Percentiles rank a stretch among this genome's conserved stretches.
Evolutionary conservation across 2,888 invertebrate species (phyloP).

Genomic region (Drosophila kambysellisi): DNA sequence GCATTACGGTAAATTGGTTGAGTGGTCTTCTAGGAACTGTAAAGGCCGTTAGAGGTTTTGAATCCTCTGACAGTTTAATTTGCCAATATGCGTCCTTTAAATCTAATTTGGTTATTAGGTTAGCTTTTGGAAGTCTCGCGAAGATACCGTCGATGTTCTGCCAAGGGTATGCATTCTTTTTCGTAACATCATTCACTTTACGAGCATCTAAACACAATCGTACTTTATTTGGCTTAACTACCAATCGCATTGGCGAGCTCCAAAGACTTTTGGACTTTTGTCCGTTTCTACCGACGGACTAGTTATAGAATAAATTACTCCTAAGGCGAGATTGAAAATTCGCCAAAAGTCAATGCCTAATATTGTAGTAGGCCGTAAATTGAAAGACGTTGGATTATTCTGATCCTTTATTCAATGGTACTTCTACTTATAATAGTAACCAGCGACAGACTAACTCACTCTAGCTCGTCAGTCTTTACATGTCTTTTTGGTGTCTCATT

Average conservation of each 20-base stretch:
- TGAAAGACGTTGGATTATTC: too few species aligned
- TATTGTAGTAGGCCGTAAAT: too few species aligned
- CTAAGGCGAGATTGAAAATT: neutral
- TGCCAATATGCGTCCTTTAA: neutral
- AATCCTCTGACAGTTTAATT: neutral
- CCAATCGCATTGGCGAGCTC: neutral
- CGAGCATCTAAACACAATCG: too few species aligned
- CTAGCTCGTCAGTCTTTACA: too few species aligned
- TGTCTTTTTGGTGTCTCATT: too few species aligned
- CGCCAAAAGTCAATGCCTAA: neutral
- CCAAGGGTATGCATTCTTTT: too few species aligned
- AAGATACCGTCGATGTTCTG: too few species aligned
- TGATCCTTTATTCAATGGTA: too few species aligned
- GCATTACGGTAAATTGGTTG: neutral
- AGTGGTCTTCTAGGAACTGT: neutral
- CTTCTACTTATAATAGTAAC: too few species aligned
- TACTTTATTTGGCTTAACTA: neutral
- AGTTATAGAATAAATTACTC: neutral
- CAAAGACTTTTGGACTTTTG: neutral
- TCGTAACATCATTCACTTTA: too few species aligned
- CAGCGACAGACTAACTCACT: too few species aligned
- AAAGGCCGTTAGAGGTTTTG: neutral
- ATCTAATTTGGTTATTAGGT: neutral
- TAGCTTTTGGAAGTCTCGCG: neutral
- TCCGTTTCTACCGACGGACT: neutral